phyloP scores from a whole-genome alignment of 2,113 vertebrate species.

The Ceratotherium simum region DNA sequence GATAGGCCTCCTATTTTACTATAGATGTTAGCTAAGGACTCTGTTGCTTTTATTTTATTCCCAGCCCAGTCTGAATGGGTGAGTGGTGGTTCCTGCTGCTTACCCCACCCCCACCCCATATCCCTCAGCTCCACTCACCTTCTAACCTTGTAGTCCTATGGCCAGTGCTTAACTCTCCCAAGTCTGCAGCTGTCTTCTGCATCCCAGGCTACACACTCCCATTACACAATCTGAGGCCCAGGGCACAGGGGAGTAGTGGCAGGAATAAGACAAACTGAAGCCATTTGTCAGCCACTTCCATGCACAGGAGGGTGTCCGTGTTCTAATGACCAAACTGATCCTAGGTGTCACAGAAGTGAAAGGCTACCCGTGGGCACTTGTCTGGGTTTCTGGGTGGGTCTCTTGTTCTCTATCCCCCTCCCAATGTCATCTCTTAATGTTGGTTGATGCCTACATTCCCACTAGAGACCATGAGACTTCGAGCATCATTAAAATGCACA shows the following conservation, averaged over 20 bases:
- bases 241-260: background rate
- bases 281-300: background rate
- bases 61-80: background rate
- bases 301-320: background rate
- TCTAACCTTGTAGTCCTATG: background rate
- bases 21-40: background rate
- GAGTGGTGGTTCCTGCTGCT: background rate
- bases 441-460: background rate
- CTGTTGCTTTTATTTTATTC: background rate
- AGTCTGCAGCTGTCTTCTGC: background rate
- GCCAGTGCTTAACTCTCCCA: background rate
- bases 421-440: background rate
- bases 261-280: background rate
- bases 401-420: background rate
- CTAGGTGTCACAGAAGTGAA: background rate
- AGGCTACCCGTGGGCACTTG: background rate
- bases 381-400: background rate
- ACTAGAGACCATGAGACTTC: background rate
- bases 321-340: background rate
- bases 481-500: background rate
- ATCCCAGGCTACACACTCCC: background rate
- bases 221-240: background rate
- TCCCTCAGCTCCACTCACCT: background rate
- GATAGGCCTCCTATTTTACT: background rate
- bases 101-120: accelerated